phyloP scores from a whole-genome alignment of 2,888 invertebrate species.

The Polyommatus icarus region DNA sequence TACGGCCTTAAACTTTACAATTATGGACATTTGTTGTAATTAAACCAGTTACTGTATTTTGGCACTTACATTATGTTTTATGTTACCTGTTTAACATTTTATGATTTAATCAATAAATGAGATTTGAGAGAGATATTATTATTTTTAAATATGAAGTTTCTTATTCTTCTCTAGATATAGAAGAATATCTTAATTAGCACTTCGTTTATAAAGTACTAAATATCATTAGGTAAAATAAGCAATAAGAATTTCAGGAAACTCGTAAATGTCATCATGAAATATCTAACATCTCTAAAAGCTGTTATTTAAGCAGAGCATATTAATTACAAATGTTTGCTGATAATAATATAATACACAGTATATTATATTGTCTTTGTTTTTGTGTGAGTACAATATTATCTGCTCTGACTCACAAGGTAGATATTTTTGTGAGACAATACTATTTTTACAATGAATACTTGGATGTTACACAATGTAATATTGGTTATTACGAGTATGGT shows the following conservation, averaged over 20 bases:
- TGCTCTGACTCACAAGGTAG: conserved; percentile 23
- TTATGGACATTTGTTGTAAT: conserved; percentile 4
- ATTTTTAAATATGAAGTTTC: background rate
- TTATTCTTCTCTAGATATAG: too few relatives aligned
- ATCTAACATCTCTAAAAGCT: background rate
- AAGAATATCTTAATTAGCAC: too few relatives aligned
- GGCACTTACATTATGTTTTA: background rate
- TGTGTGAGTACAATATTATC: conserved; percentile 23
- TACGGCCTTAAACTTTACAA: conserved; percentile 9
- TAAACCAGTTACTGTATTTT: background rate
- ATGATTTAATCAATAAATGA: background rate
- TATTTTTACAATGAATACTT: conserved; percentile 12
- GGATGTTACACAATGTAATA: background rate
- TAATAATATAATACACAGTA: background rate
- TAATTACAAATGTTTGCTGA: conserved; percentile 6
- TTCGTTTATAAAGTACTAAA: background rate
- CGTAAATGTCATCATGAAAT: background rate
- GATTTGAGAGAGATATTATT: background rate
- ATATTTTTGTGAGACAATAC: conserved; percentile 29
- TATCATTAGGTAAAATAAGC: background rate
- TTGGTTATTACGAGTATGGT: background rate
- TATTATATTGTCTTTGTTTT: conserved; percentile 24
- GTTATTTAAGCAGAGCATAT: conserved; percentile 12
- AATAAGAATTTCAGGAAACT: background rate
- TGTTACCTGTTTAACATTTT: background rate